Evolutionary conservation across 2,113 vertebrate species (phyloP).

Genomic region (Bettongia penicillata): DNA sequence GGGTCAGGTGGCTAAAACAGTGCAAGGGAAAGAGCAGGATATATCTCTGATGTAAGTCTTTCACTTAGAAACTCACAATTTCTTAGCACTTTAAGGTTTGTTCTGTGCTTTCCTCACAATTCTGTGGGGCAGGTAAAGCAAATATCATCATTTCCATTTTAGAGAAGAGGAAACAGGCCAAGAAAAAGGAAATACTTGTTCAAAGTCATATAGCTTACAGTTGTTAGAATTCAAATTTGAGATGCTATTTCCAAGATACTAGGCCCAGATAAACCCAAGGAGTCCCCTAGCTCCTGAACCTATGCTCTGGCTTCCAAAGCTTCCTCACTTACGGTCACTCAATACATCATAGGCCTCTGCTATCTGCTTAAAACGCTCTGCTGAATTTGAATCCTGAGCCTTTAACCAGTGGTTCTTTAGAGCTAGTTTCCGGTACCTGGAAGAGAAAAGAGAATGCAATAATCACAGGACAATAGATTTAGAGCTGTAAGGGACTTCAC

Average conservation of each 20-base stretch:
- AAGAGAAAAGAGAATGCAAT: neutral
- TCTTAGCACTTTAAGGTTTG: neutral
- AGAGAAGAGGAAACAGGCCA: neutral
- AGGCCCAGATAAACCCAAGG: neutral
- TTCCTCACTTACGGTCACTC: constrained; percentile 91
- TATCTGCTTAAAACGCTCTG: constrained; percentile 86
- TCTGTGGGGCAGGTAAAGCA: neutral
- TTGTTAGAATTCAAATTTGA: neutral
- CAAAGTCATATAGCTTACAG: neutral
- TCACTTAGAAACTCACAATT: neutral
- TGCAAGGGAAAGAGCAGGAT: neutral
- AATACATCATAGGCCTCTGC: constrained; percentile 95
- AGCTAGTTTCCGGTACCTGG: constrained; percentile 90
- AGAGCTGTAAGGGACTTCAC: neutral
- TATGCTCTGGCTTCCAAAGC: neutral
- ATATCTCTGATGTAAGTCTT: neutral
- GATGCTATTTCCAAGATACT: neutral
- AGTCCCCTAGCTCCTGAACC: neutral
- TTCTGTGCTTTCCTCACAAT: neutral
- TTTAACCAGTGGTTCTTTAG: constrained; percentile 90
- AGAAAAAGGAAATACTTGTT: neutral
- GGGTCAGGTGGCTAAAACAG: neutral
- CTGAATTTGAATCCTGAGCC: constrained; percentile 79
- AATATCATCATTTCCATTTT: neutral
- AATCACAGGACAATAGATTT: neutral